Conservation (phyloP, 2,888 invertebrate species). For the Hirtodrosophila histrioides region DNA sequence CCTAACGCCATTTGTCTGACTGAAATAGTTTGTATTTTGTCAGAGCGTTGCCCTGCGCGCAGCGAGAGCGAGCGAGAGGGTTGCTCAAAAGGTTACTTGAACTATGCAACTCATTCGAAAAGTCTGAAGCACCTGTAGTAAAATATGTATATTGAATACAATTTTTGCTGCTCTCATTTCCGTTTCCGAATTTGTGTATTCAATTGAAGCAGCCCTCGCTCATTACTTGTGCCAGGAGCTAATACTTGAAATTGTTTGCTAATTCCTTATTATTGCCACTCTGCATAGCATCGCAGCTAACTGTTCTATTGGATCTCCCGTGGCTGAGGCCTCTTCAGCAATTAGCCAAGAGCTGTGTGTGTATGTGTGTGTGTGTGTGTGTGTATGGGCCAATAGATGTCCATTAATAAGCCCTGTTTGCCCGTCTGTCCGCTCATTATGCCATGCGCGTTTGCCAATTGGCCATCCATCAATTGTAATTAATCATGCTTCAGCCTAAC, state of each 20-base stretch:
- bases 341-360: slow-evolving; percentile 52
- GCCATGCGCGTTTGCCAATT: slow-evolving; percentile 65
- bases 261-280: slow-evolving; percentile 78
- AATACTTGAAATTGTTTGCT: slow-evolving; percentile 71
- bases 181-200: background rate
- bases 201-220: slow-evolving; percentile 23
- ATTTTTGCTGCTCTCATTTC: no score
- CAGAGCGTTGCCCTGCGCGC: slow-evolving; percentile 3
- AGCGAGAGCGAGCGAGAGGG: slow-evolving; percentile 23
- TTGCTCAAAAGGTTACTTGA: slow-evolving; percentile 3
- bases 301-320: slow-evolving; percentile 25
- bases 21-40: slow-evolving; percentile 69
- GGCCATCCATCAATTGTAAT: slow-evolving; percentile 79
- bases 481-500: slow-evolving; percentile 74
- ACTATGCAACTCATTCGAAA: background rate
- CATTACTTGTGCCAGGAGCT: slow-evolving; percentile 11
- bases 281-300: slow-evolving; percentile 38
- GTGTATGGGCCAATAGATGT: slow-evolving; percentile 37
- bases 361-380: slow-evolving; percentile 25
- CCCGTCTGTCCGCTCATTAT: slow-evolving; percentile 50
- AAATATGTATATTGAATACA: no score
- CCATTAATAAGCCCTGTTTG: slow-evolving; percentile 70
- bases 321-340: slow-evolving; percentile 47
- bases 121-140: background rate
- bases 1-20: slow-evolving; percentile 80